Conservation (phyloP, 2,888 invertebrate genomes). For the Azorinus chamasolen region DNA sequence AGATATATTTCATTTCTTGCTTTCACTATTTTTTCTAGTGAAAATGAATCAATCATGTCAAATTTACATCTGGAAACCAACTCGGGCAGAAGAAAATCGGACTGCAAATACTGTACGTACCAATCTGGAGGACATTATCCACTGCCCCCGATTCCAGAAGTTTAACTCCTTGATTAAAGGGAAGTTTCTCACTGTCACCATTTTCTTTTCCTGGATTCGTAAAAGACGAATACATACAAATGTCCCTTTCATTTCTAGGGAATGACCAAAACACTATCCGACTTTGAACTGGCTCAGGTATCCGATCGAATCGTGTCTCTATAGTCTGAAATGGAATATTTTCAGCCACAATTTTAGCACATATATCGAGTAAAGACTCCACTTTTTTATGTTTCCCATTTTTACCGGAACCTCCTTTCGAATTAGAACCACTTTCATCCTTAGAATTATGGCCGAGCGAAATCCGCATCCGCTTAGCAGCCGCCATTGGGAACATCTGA, state of each 20-base stretch:
- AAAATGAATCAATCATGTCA: too few relatives aligned
- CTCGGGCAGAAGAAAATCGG: not conserved
- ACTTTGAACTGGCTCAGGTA: conserved; percentile 95
- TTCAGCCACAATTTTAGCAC: conserved; percentile 94
- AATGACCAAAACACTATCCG: conserved; percentile 96
- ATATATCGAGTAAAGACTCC: conserved; percentile 93
- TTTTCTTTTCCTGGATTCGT: conserved; percentile 87
- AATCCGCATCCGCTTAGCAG: conserved; percentile 82
- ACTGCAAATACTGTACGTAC: conserved; percentile 89
- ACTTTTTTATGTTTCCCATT: conserved; percentile 76
- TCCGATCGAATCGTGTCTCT: conserved; percentile 94
- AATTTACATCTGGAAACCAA: too few relatives aligned
- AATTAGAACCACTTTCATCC: conserved; percentile 70
- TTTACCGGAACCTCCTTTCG: conserved; percentile 73
- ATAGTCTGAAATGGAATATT: conserved; percentile 95
- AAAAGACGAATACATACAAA: conserved; percentile 95
- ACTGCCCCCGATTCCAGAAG: conserved; percentile 94
- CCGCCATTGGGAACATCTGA: conserved; percentile 84
- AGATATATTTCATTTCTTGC: too few relatives aligned
- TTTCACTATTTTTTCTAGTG: too few relatives aligned
- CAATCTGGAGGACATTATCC: conserved; percentile 95
- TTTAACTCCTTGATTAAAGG: conserved; percentile 95
- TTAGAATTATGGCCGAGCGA: conserved; percentile 77
- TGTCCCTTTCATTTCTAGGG: conserved; percentile 94
- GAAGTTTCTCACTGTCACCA: conserved; percentile 92